These are phyloP conservation scores for Eufriesea mexicana DNA, from an alignment of 1,140 invertebrate genomes.

Conservation along the genomic window DNA sequence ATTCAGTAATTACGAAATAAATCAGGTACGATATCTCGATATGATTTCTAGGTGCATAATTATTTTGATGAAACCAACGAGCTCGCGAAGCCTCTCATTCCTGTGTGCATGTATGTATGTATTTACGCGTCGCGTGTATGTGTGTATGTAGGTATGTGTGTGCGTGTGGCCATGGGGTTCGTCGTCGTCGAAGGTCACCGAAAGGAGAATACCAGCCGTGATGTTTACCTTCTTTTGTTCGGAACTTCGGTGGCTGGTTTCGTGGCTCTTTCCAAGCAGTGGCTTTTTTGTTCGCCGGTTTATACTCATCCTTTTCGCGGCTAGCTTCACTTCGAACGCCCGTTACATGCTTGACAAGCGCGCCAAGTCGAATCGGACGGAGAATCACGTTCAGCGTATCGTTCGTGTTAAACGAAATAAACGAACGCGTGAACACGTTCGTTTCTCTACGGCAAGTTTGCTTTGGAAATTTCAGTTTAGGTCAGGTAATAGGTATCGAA, in stretches of 20 bases:
- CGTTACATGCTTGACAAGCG: no score
- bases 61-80: neutral
- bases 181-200: neutral
- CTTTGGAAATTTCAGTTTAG: neutral
- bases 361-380: neutral
- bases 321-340: no score
- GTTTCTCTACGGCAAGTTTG: neutral
- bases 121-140: neutral
- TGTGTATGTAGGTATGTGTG: neutral
- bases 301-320: neutral
- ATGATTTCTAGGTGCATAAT: neutral
- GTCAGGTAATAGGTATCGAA: neutral
- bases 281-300: neutral
- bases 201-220: neutral
- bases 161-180: no score
- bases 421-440: neutral
- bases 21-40: neutral
- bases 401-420: neutral
- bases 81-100: neutral
- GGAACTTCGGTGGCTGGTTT: neutral
- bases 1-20: neutral
- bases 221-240: constrained; percentile 21
- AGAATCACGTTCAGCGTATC: no score
- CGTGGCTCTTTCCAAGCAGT: constrained; percentile 4
- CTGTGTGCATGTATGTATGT: neutral